phyloP scores from a whole-genome alignment of 2,113 vertebrate species.

The Columba livia region DNA sequence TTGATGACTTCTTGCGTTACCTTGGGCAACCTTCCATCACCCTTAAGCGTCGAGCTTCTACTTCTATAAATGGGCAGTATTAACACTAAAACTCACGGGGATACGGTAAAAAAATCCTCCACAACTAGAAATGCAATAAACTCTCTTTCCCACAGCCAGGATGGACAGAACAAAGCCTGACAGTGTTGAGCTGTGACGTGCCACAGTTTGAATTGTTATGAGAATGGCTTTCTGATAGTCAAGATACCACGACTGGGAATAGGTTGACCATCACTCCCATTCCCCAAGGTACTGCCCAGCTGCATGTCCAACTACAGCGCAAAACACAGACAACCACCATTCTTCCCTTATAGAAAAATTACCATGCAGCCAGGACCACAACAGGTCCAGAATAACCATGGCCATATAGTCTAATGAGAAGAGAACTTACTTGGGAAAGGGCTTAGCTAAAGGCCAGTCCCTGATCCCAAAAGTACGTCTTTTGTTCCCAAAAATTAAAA shows the following conservation, averaged over 20 bases:
- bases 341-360: neutral
- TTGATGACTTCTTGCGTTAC: neutral
- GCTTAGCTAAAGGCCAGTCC: neutral
- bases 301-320: too few relatives aligned
- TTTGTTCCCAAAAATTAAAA: neutral
- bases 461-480: neutral
- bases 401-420: rapidly evolving
- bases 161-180: neutral
- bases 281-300: neutral
- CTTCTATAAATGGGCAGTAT: neutral
- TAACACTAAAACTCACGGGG: neutral
- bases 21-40: neutral
- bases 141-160: neutral
- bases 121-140: neutral
- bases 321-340: neutral
- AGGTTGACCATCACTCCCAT: neutral
- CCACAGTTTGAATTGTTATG: neutral
- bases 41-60: neutral
- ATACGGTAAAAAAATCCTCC: neutral
- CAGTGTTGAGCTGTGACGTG: neutral
- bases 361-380: neutral
- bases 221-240: neutral
- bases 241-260: neutral
- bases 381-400: neutral
- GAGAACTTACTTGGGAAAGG: neutral